Conservation (phyloP, 2,888 invertebrate genomes). For the Petrophora chlorosata region DNA sequence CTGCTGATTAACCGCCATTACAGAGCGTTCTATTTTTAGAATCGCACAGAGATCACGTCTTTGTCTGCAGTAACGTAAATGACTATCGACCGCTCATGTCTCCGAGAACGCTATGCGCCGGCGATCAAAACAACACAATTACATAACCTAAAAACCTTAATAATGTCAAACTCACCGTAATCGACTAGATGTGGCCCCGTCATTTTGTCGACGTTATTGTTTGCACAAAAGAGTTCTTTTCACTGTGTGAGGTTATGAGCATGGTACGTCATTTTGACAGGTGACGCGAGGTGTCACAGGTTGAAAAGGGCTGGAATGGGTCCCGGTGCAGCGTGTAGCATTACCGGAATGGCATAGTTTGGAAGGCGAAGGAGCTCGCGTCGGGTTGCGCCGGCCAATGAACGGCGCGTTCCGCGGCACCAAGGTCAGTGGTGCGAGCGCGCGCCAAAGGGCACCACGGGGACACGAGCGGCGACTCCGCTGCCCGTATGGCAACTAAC, state of each 20-base stretch:
- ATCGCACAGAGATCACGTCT: constrained; percentile 79
- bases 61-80: constrained; percentile 77
- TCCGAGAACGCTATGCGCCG: constrained; percentile 39
- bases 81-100: constrained; percentile 60
- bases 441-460: constrained; percentile 66
- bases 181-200: constrained; percentile 56
- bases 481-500: constrained; percentile 76
- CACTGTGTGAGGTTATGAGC: constrained; percentile 67
- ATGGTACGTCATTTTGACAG: constrained; percentile 79
- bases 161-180: constrained; percentile 64
- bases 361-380: constrained; percentile 62
- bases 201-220: constrained; percentile 62
- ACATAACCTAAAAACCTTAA: constrained; percentile 63
- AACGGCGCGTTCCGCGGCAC: constrained; percentile 63
- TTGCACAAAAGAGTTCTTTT: constrained; percentile 54
- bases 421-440: constrained; percentile 71
- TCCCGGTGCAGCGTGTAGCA: constrained; percentile 47
- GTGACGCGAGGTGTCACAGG: constrained; percentile 63
- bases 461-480: constrained; percentile 66
- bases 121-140: constrained; percentile 62
- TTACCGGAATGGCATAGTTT: constrained; percentile 67
- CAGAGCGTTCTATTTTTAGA: constrained; percentile 76
- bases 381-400: constrained; percentile 75
- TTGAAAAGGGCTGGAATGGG: constrained; percentile 48
- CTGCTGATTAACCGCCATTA: constrained; percentile 78